These are phyloP conservation scores for Rhamnusium bicolor DNA, from an alignment of 2,888 invertebrate genomes.

Conservation along the genomic window DNA sequence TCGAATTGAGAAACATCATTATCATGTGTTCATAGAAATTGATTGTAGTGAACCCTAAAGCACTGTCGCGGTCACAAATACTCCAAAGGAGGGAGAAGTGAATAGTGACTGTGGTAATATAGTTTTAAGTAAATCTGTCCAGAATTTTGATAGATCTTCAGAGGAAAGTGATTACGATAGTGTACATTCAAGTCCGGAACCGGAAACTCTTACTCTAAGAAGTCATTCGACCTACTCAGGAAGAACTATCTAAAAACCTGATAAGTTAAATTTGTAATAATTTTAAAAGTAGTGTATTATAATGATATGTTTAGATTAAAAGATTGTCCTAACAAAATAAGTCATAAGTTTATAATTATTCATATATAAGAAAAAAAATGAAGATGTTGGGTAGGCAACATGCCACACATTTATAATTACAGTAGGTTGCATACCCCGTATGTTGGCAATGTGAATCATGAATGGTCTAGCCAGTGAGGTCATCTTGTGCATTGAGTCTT, in stretches of 20 bases:
- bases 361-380: too few relatives aligned
- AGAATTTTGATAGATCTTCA: neutral
- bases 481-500: too few relatives aligned
- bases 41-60: neutral
- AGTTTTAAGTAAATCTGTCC: neutral
- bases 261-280: neutral
- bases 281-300: too few relatives aligned
- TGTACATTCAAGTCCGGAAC: neutral
- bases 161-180: neutral
- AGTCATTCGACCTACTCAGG: neutral
- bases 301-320: too few relatives aligned
- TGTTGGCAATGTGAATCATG: too few relatives aligned
- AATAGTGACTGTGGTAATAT: neutral
- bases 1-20: neutral
- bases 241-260: neutral
- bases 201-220: neutral
- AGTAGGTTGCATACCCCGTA: too few relatives aligned
- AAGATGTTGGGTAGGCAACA: too few relatives aligned
- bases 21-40: too few relatives aligned
- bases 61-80: neutral
- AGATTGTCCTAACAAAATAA: too few relatives aligned
- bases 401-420: too few relatives aligned
- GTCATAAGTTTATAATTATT: too few relatives aligned
- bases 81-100: neutral
- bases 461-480: too few relatives aligned